Conservation (phyloP, 2,113 vertebrate species). For the Geothlypis trichas region DNA sequence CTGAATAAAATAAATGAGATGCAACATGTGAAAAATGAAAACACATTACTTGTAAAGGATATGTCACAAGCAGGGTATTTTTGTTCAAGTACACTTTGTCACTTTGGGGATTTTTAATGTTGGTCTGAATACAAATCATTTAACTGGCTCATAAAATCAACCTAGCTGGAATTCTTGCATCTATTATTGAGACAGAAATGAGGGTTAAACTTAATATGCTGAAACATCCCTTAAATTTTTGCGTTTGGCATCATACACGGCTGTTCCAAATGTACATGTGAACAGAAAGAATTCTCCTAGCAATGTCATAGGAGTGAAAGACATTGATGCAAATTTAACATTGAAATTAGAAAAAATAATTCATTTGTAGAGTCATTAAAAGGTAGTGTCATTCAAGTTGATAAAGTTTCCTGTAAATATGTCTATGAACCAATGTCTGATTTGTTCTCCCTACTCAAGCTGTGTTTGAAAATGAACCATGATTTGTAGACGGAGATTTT, state of each 20-base stretch:
- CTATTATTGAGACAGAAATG: slow-evolving; percentile 80
- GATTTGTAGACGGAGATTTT: background rate
- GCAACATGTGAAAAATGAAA: slow-evolving; percentile 86
- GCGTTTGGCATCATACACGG: slow-evolving; percentile 51
- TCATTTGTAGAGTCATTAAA: background rate
- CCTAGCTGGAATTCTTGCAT: slow-evolving; percentile 79
- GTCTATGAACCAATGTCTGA: background rate
- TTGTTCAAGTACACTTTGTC: slow-evolving; percentile 83
- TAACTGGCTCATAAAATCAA: slow-evolving; percentile 80
- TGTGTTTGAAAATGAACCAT: background rate
- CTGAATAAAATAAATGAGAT: slow-evolving; percentile 86
- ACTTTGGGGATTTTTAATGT: slow-evolving; percentile 76
- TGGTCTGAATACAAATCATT: slow-evolving; percentile 81
- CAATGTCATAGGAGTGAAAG: background rate
- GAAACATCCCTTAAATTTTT: slow-evolving; percentile 73
- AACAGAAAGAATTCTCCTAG: background rate
- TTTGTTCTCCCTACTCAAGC: background rate
- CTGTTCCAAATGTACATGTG: slow-evolving; percentile 36
- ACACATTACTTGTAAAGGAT: slow-evolving; percentile 80
- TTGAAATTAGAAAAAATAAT: background rate
- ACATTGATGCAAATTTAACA: background rate
- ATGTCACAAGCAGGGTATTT: slow-evolving; percentile 79
- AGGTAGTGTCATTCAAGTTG: background rate
- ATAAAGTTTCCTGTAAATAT: background rate
- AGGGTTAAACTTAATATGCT: slow-evolving; percentile 81